These are phyloP conservation scores for Colius striatus DNA, from an alignment of 2,113 vertebrate genomes.

Conservation along the genomic window DNA sequence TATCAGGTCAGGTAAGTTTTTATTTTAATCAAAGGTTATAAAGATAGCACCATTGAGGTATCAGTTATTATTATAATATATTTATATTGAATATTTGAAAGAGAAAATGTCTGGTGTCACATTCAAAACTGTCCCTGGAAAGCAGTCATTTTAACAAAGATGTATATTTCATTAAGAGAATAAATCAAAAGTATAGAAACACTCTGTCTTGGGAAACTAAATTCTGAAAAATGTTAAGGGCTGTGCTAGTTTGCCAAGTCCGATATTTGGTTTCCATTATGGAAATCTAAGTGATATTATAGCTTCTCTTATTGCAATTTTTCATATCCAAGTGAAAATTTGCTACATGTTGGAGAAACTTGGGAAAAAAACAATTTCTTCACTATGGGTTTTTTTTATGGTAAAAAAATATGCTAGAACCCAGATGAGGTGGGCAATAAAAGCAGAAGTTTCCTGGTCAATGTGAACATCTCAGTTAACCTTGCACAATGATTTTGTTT, in stretches of 20 bases:
- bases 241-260: not conserved
- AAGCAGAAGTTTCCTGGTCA: not conserved
- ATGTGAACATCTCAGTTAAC: not conserved
- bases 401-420: not conserved
- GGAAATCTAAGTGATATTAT: not conserved
- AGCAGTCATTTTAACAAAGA: not conserved
- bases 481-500: too few species aligned
- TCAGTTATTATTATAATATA: not conserved
- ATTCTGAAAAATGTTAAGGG: not conserved
- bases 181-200: not conserved
- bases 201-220: not conserved
- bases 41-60: not conserved
- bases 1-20: not conserved
- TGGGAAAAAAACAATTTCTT: not conserved
- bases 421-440: not conserved
- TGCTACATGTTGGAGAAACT: not conserved
- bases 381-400: not conserved
- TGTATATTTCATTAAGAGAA: not conserved
- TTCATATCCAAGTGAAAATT: not conserved
- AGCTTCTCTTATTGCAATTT: not conserved
- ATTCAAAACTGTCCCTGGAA: not conserved
- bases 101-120: not conserved
- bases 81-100: not conserved
- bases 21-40: not conserved
- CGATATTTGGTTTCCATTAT: not conserved